Evolutionary conservation across 2,797 vertebrate species (phyloP), one percentile per base, ranked within the genome.

Genomic region (Hypotaenidia philippensis): DNA sequence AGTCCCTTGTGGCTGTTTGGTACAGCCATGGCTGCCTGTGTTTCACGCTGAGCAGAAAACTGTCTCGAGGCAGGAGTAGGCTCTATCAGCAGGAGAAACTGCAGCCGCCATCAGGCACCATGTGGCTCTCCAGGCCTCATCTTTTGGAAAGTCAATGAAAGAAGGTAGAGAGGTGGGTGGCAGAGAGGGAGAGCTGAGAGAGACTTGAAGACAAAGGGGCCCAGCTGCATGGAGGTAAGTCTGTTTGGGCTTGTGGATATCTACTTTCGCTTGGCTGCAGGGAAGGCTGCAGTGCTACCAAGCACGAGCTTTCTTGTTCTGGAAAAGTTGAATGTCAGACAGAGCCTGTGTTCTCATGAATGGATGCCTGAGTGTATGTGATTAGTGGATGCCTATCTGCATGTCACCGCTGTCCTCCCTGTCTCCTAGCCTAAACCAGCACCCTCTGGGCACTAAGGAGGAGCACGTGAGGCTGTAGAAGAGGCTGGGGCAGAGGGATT

Each of bases 31-130:
- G 12, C 25, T 15, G 45, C 53, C 23, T 9, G 32, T 5, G 2
- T 34, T 22, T n/a, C 6, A 3, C 2, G 1, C 45, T n/a, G 9
- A 14, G 57, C 34, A 9, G 44, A 3, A 7, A 21, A 45, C 45
- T n/a, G 38, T 52, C 29, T 26, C 0, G 2, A 2, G 36, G 34
- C 15, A 17, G 27, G 10, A 14, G 22, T 49, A 49, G 9, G 21
- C 41, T 59, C 27, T 6, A 1, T 16, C 11, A 5, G 32, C 52
- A 5, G 3, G 19, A 17, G 53, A 23, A 40, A 11, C 75, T 5
- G 7, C 31, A 6, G 61, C 25, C 31, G 8, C 5, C 9, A 3
- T 7, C 3, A 5, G 53, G 40, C n/a, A 40, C 11, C 2, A 3
- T 1, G 1, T 13, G 59, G 20, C n/a, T 50, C 12, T 41, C 25